A percentile compares a stretch with the other conserved stretches of the same genome.
Evolutionary conservation across 2,113 vertebrate genomes (phyloP).

Genomic region (Papio anubis): DNA sequence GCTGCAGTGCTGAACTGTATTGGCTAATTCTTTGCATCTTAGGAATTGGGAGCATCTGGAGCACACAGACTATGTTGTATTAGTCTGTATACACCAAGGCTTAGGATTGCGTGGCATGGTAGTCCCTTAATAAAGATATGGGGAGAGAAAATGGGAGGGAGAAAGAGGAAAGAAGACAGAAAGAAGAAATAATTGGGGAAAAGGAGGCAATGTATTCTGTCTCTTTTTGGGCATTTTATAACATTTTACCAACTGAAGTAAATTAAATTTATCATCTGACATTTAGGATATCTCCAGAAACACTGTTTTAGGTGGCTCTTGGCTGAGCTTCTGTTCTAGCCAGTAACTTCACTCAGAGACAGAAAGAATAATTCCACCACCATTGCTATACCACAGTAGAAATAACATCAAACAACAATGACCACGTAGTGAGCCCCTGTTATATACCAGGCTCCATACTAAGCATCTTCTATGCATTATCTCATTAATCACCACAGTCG

Average conservation of each 20-base stretch:
- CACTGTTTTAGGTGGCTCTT: neutral
- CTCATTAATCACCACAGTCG: neutral
- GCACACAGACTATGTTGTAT: neutral
- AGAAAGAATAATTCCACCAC: neutral
- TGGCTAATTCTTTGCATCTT: neutral
- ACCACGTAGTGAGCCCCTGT: neutral
- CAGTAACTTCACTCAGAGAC: neutral
- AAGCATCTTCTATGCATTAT: neutral
- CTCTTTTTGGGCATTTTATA: neutral
- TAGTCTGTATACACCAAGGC: no score
- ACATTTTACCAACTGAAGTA: neutral
- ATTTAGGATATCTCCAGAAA: neutral
- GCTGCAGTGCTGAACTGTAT: accelerated
- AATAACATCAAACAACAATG: neutral
- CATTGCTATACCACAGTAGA: neutral
- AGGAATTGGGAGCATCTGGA: neutral
- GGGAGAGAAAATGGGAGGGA: neutral
- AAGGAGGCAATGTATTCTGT: neutral
- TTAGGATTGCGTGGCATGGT: neutral
- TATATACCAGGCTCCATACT: neutral
- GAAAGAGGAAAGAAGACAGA: neutral
- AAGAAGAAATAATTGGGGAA: neutral
- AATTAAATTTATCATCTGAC: neutral
- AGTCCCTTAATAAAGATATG: neutral
- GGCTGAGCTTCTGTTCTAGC: neutral